Conservation (phyloP, 2,113 vertebrate species). For the Gavialis gangeticus region DNA sequence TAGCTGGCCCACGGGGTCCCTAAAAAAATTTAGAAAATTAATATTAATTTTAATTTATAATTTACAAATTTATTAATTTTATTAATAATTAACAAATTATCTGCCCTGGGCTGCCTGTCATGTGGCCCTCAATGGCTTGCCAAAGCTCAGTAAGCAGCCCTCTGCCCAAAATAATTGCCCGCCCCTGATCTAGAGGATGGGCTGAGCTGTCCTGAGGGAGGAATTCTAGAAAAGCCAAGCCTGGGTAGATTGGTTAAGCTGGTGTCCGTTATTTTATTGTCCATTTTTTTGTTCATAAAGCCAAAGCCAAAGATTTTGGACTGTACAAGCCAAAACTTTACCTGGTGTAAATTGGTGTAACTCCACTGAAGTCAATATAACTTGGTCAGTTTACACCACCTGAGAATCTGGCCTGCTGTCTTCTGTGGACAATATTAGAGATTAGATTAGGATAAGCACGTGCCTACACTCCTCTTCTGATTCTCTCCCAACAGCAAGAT, state of each 20-base stretch:
- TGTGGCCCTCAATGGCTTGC: too few species aligned
- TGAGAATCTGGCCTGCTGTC: neutral
- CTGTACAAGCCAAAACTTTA: neutral
- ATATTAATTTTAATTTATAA: too few species aligned
- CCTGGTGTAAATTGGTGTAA: neutral
- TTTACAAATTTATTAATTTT: too few species aligned
- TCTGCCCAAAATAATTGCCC: too few species aligned
- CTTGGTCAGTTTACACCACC: neutral
- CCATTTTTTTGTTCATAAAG: neutral
- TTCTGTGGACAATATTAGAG: neutral
- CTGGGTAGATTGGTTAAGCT: neutral
- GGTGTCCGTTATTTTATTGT: neutral
- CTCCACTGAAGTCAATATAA: neutral
- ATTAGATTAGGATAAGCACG: neutral
- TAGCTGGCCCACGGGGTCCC: too few species aligned
- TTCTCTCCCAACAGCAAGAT: neutral
- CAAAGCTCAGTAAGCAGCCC: too few species aligned
- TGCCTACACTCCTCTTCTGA: neutral
- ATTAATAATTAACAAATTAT: too few species aligned
- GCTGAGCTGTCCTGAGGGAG: neutral
- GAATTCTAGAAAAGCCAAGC: neutral
- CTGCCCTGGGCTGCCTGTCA: too few species aligned
- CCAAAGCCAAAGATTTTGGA: neutral
- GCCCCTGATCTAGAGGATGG: neutral
- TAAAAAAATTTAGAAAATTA: too few species aligned